These are phyloP conservation scores for Ceyx cyanopectus DNA, from an alignment of 2,113 vertebrate genomes.

Conservation along the genomic window DNA sequence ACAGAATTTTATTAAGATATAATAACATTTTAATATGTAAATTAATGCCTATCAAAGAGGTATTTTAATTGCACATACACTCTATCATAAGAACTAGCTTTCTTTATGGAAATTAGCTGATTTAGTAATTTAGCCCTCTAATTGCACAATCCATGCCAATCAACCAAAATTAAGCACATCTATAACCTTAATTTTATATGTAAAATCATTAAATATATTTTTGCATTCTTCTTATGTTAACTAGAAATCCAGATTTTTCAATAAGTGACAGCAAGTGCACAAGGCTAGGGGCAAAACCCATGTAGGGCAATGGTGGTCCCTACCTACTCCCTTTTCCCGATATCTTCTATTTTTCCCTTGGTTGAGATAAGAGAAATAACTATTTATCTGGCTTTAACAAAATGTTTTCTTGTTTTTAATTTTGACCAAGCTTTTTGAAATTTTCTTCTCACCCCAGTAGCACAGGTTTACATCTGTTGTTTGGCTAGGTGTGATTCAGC, in stretches of 20 bases:
- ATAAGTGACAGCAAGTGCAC: background rate
- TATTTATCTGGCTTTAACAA: background rate
- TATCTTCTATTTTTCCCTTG: background rate
- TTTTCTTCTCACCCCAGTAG: background rate
- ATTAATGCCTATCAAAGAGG: slow-evolving; percentile 49
- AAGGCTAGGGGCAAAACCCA: background rate
- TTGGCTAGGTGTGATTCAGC: background rate
- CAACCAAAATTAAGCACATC: slow-evolving; percentile 62
- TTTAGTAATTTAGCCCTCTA: slow-evolving; percentile 62
- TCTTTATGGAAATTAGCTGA: slow-evolving; percentile 50
- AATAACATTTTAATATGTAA: slow-evolving; percentile 55
- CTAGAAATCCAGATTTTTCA: background rate
- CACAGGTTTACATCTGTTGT: background rate
- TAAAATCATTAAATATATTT: slow-evolving; percentile 27
- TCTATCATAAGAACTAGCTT: slow-evolving; percentile 47
- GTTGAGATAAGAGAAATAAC: background rate
- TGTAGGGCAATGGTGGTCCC: background rate
- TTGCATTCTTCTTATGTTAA: background rate
- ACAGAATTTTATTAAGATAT: slow-evolving; percentile 12
- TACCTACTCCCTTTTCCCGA: background rate
- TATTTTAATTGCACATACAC: slow-evolving; percentile 54
- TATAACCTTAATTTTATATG: slow-evolving; percentile 47
- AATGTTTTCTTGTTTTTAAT: background rate
- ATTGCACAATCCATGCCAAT: slow-evolving; percentile 65
- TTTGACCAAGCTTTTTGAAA: background rate